Evolutionary conservation across 1,140 invertebrate species (phyloP).

Genomic region (Caenorhabditis remanei): DNA sequence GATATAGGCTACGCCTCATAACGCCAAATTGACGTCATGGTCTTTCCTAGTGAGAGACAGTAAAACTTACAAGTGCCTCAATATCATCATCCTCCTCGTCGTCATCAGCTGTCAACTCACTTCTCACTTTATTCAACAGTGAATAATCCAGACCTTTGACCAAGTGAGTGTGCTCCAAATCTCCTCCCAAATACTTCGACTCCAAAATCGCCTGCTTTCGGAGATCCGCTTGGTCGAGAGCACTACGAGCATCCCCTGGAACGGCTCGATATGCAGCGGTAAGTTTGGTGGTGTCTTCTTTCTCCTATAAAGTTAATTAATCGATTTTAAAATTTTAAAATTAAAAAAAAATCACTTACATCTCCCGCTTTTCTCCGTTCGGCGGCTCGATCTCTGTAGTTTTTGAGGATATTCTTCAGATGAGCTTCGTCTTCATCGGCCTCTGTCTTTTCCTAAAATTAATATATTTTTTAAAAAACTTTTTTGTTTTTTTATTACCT

Average conservation of each 20-base stretch:
- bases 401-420: constrained; percentile 74
- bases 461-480: too few relatives aligned
- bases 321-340: background rate
- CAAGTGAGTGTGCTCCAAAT: constrained; percentile 99
- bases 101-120: constrained; percentile 88
- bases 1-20: too few relatives aligned
- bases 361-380: constrained; percentile 91
- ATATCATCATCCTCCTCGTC: constrained; percentile 87
- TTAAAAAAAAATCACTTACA: constrained; percentile 77
- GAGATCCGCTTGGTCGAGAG: constrained; percentile 89
- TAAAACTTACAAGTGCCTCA: constrained; percentile 73
- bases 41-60: too few relatives aligned
- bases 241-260: constrained; percentile 59
- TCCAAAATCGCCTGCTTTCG: constrained; percentile 96
- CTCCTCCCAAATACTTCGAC: constrained; percentile 99
- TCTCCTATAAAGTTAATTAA: constrained; percentile 44
- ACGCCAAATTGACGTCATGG: too few relatives aligned
- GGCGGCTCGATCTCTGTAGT: constrained; percentile 82
- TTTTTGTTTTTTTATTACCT: too few relatives aligned
- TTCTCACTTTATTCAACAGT: constrained; percentile 90
- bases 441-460: constrained; percentile 66
- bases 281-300: constrained; percentile 42
- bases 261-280: constrained; percentile 63
- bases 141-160: constrained; percentile 99
- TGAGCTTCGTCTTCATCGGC: constrained; percentile 70